Percentiles rank a stretch among this genome's conserved stretches.
Evolutionary conservation across 2,797 vertebrate species (phyloP).

Genomic region (Acanthurus lineatus): DNA sequence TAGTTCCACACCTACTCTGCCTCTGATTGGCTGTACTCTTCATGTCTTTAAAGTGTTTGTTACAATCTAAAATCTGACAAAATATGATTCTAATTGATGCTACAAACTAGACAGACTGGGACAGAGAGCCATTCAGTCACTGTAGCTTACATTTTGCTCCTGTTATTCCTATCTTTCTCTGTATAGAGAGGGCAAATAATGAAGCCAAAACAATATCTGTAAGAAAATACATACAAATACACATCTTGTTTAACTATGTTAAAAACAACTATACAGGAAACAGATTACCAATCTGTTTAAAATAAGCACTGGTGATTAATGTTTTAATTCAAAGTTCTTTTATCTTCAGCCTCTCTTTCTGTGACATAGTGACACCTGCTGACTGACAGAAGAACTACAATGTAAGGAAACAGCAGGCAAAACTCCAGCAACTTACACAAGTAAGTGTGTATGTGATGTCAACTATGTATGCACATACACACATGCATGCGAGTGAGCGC

Average conservation of each 20-base stretch:
- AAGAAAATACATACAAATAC: not conserved
- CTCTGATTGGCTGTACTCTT: too few relatives aligned
- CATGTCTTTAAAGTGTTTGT: too few relatives aligned
- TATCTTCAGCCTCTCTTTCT: conserved; percentile 14
- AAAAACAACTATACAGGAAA: conserved; percentile 21
- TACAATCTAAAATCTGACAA: too few relatives aligned
- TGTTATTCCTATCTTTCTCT: not conserved
- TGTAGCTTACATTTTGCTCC: too few relatives aligned
- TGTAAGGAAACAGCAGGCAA: too few relatives aligned
- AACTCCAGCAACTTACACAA: conserved; percentile 7
- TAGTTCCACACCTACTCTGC: too few relatives aligned
- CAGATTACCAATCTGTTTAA: conserved; percentile 6
- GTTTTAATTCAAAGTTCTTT: not conserved
- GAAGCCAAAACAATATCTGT: not conserved
- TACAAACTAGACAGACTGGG: too few relatives aligned
- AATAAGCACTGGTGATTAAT: not conserved
- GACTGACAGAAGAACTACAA: conserved; percentile 39
- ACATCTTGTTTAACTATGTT: conserved; percentile 6
- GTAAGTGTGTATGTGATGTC: not conserved
- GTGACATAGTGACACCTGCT: conserved; percentile 75
- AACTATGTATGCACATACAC: not conserved
- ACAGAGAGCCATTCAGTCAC: too few relatives aligned
- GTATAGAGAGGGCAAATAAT: not conserved
- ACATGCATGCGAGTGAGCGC: not conserved
- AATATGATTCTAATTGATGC: too few relatives aligned